Percentiles rank a stretch among this genome's conserved stretches.
These are phyloP conservation scores for Pachyrhynchus sulphureomaculatus DNA, from an alignment of 1,140 invertebrate genomes.

Conservation along the genomic window DNA sequence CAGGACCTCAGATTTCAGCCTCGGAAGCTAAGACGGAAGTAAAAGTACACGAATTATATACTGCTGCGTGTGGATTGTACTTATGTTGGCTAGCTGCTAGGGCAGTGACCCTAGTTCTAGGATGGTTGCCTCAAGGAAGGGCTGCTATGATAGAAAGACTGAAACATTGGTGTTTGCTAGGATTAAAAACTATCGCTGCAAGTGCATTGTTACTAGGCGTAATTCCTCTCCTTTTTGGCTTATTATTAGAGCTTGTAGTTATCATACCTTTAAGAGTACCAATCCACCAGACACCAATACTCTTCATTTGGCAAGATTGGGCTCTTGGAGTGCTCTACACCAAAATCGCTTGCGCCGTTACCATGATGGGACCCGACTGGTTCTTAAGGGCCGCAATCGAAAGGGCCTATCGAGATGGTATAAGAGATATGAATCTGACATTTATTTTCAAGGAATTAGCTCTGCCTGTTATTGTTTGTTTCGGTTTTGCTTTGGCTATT, in stretches of 20 bases:
- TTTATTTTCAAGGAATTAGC: slow-evolving; percentile 85
- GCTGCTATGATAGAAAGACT: slow-evolving; percentile 72
- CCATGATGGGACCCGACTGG: slow-evolving; percentile 98
- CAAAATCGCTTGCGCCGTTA: slow-evolving; percentile 95
- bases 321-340: slow-evolving; percentile 94
- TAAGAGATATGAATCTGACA: slow-evolving; percentile 86
- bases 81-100: slow-evolving; percentile 86
- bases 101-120: slow-evolving; percentile 73
- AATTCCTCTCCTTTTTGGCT: slow-evolving; percentile 88
- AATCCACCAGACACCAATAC: slow-evolving; percentile 89
- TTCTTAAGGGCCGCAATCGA: slow-evolving; percentile 88
- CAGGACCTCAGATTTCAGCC: slow-evolving; percentile 46
- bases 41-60: slow-evolving; percentile 92
- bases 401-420: slow-evolving; percentile 85
- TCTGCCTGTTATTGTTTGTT: slow-evolving; percentile 82
- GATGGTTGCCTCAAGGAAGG: slow-evolving; percentile 87
- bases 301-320: slow-evolving; percentile 97
- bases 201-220: slow-evolving; percentile 82
- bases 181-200: slow-evolving; percentile 69
- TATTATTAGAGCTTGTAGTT: slow-evolving; percentile 88
- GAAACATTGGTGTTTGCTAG: slow-evolving; percentile 71
- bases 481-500: slow-evolving; percentile 83
- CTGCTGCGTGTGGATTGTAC: slow-evolving; percentile 91
- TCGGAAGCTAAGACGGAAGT: slow-evolving; percentile 57
- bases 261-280: slow-evolving; percentile 92